Percentiles rank a stretch among this genome's conserved stretches.
phyloP scores from a whole-genome alignment of 2,888 invertebrate species.

The Eupithecia vulgata region DNA sequence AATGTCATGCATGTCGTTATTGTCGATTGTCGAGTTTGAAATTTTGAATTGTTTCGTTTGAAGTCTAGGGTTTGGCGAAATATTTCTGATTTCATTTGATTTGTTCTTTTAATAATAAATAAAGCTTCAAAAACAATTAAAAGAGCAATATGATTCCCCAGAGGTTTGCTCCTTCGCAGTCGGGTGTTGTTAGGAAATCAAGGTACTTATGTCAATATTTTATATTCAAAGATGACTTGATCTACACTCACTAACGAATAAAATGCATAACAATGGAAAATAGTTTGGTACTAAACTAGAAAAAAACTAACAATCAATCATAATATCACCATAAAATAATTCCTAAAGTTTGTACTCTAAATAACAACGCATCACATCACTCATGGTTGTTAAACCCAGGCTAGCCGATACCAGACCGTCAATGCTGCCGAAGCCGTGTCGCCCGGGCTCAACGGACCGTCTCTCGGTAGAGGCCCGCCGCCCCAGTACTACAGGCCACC shows the following conservation, averaged over 20 bases:
- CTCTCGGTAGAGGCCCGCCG: constrained; percentile 66
- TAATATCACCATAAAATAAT: neutral
- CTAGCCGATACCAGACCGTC: constrained; percentile 66
- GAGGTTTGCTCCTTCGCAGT: constrained; percentile 58
- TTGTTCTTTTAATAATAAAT: neutral
- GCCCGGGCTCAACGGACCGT: constrained; percentile 70
- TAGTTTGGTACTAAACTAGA: neutral
- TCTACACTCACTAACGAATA: neutral
- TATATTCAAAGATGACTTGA: neutral
- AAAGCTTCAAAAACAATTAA: too few species aligned
- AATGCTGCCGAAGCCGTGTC: constrained; percentile 68
- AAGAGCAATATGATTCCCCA: constrained; percentile 65
- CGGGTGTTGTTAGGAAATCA: constrained; percentile 65
- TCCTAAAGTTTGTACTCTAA: neutral
- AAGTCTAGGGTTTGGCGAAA: neutral
- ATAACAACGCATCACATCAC: neutral
- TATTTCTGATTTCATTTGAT: neutral
- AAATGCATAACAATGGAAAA: neutral
- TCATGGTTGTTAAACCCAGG: constrained; percentile 10
- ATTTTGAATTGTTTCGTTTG: neutral
- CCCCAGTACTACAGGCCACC: constrained; percentile 62
- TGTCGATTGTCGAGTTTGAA: neutral
- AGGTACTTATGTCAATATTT: constrained; percentile 56
- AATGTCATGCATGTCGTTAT: neutral
- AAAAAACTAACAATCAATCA: too few species aligned